Conservation (phyloP, 2,888 invertebrate species). For the Diarsia dahlii region DNA sequence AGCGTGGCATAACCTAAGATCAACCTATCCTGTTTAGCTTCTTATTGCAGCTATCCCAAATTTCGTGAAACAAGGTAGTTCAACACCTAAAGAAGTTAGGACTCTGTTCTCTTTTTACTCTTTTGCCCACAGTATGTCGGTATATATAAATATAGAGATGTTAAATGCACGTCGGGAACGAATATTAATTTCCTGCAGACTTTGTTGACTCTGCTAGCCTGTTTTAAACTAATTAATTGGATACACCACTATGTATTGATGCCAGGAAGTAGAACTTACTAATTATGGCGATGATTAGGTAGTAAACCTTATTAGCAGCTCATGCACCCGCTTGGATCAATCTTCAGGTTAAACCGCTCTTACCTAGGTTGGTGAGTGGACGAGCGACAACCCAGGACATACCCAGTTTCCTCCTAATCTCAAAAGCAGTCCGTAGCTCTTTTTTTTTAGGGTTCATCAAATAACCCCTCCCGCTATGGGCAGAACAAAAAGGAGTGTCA, state of each 20-base stretch:
- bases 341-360: no score
- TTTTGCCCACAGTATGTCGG: background rate
- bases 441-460: no score
- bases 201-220: slow-evolving; percentile 18
- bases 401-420: no score
- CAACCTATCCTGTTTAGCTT: no score
- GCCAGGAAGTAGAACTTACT: background rate
- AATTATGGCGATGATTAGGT: background rate
- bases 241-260: slow-evolving; percentile 13
- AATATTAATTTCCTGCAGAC: slow-evolving; percentile 54
- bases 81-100: background rate
- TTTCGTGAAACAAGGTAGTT: background rate
- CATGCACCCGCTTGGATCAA: no score
- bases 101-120: slow-evolving; percentile 11
- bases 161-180: slow-evolving; percentile 15
- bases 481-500: no score
- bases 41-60: no score
- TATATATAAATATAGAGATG: slow-evolving; percentile 10
- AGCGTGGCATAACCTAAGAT: no score
- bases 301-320: background rate
- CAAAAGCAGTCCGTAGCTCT: no score
- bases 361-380: no score
- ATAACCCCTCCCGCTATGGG: no score
- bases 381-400: no score
- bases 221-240: slow-evolving; percentile 45